A percentile compares a stretch with the other conserved stretches of the same genome.
phyloP scores from a whole-genome alignment of 92 coral and sea anemone genomes.

The Porites cylindrica region DNA sequence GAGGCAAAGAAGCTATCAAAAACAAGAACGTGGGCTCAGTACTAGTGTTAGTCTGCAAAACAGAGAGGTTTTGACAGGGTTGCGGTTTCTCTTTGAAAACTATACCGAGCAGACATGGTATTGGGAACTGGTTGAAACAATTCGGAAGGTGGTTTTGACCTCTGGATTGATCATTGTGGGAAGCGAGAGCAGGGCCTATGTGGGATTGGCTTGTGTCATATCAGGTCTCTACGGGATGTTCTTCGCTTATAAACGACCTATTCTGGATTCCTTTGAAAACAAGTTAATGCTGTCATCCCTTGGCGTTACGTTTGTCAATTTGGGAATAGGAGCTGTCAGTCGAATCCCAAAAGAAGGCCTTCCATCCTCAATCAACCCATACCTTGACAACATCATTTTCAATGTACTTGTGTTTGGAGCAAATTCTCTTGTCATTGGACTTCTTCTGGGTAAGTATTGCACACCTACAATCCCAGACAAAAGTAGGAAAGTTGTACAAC shows the following conservation, averaged over 20 bases:
- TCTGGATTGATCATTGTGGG: conserved; percentile 30
- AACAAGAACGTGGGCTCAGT: too few species aligned
- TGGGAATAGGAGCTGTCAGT: conserved; percentile 36
- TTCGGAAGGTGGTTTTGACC: background rate
- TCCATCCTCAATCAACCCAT: conserved; percentile 10
- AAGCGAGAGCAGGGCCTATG: conserved; percentile 11
- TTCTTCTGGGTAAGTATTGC: conserved; percentile 17
- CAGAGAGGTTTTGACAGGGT: background rate
- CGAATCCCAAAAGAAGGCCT: conserved; percentile 11
- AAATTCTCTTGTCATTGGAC: conserved; percentile 17
- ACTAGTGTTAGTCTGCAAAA: too few species aligned
- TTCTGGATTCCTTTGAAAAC: conserved; percentile 38
- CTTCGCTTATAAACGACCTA: conserved; percentile 33
- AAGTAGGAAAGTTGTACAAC: too few species aligned
- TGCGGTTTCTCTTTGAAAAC: conserved; percentile 26
- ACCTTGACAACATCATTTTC: conserved; percentile 20
- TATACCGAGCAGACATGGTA: conserved; percentile 23
- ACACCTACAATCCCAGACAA: too few species aligned
- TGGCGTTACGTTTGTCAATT: conserved; percentile 37
- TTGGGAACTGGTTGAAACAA: conserved; percentile 20
- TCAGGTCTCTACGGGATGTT: background rate
- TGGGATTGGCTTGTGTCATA: background rate
- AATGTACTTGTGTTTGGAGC: conserved; percentile 17
- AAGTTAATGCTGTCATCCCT: conserved; percentile 29
- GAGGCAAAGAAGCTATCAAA: background rate